Conservation (phyloP, 2,113 vertebrate genomes). For the Cyphomyrus discorhynchus region DNA sequence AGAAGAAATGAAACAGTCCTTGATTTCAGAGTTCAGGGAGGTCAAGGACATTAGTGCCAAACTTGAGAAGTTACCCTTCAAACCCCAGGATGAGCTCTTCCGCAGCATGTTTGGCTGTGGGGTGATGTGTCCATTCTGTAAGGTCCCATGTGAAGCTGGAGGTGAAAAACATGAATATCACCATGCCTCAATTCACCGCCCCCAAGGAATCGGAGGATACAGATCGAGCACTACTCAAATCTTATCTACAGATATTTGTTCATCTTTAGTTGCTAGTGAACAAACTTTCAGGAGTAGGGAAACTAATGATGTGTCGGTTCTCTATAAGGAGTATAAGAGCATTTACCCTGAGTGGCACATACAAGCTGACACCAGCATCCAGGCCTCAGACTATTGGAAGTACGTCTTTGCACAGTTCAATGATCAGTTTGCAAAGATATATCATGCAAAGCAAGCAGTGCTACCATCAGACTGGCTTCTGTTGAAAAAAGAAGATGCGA, state of each 20-base stretch:
- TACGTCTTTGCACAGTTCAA: conserved; percentile 45
- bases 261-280: conserved; percentile 30
- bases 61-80: not conserved
- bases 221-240: fast-evolving
- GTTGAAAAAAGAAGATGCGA: conserved; percentile 33
- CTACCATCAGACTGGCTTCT: conserved; percentile 37
- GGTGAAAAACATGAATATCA: too few species aligned
- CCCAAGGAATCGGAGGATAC: conserved; percentile 27
- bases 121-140: conserved; percentile 57
- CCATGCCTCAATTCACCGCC: conserved; percentile 39
- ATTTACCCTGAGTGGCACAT: conserved; percentile 55
- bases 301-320: not conserved
- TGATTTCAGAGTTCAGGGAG: too few species aligned
- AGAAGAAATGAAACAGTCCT: too few species aligned
- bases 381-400: conserved; percentile 55
- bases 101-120: conserved; percentile 52
- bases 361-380: conserved; percentile 39
- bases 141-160: too few species aligned
- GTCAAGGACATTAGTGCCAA: too few species aligned
- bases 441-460: conserved; percentile 25
- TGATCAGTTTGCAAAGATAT: conserved; percentile 36
- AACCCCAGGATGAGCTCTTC: conserved; percentile 50
- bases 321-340: conserved; percentile 34
- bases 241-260: conserved; percentile 36
- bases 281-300: fast-evolving